phyloP scores from a whole-genome alignment of 2,797 vertebrate species.

The Chromis chromis region DNA sequence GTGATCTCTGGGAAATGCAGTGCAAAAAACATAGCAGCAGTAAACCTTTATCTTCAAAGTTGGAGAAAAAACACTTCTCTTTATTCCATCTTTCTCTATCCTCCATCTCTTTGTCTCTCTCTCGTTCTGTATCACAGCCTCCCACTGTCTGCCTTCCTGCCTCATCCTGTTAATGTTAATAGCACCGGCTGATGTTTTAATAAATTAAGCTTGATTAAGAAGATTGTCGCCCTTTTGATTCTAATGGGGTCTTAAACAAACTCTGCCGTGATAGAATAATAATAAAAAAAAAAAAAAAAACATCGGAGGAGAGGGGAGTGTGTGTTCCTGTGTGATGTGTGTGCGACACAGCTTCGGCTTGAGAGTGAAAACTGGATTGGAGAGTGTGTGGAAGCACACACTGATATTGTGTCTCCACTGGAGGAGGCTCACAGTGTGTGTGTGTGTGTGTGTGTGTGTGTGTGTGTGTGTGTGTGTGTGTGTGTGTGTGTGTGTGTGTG shows the following conservation, averaged over 20 bases:
- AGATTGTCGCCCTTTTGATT: slow-evolving; percentile 90
- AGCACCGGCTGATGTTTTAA: slow-evolving; percentile 78
- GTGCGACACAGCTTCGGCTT: slow-evolving; percentile 1
- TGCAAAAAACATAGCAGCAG: background rate
- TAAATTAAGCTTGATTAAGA: slow-evolving; percentile 93
- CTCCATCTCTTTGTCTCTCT: slow-evolving; percentile 35
- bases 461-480: slow-evolving; percentile 38
- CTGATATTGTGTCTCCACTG: slow-evolving; percentile 46
- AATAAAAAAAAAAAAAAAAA: slow-evolving; percentile 83
- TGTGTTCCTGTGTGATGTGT: slow-evolving; percentile 22
- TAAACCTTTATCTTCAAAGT: background rate
- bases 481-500: slow-evolving; percentile 39
- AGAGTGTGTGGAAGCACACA: slow-evolving; percentile 43
- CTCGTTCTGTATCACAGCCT: slow-evolving; percentile 35
- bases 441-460: slow-evolving; percentile 35
- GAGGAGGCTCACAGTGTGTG: slow-evolving; percentile 36
- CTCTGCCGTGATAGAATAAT: slow-evolving; percentile 87
- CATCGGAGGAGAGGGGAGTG: slow-evolving; percentile 86
- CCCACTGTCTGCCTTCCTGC: slow-evolving; percentile 52
- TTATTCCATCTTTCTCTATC: slow-evolving; percentile 3
- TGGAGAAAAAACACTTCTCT: background rate
- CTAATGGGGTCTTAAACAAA: slow-evolving; percentile 95
- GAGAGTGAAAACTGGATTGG: slow-evolving; percentile 32
- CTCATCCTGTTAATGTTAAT: slow-evolving; percentile 74
- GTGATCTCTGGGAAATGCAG: slow-evolving; percentile 15